Conservation (phyloP, 2,888 invertebrate species). For the Metacarcinus magister region DNA sequence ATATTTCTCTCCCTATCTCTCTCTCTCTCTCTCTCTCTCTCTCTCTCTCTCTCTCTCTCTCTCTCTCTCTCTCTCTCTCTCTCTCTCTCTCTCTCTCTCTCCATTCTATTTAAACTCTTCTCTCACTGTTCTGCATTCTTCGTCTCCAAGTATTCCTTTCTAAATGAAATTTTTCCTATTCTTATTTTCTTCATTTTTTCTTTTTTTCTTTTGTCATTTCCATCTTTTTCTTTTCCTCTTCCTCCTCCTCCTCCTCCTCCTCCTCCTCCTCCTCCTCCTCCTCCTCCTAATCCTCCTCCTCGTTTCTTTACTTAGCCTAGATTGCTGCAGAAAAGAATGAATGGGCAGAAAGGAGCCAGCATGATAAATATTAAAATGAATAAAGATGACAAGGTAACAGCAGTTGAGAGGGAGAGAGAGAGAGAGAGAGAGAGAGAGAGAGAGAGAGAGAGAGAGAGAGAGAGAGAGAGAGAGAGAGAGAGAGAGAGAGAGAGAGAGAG, state of each 20-base stretch:
- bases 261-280: background rate
- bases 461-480: too few species aligned
- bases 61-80: slow-evolving; percentile 17
- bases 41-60: slow-evolving; percentile 26
- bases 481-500: too few species aligned
- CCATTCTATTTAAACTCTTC: background rate
- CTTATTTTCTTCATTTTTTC: background rate
- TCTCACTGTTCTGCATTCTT: background rate
- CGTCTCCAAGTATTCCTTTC: background rate
- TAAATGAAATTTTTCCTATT: background rate
- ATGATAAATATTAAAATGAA: background rate
- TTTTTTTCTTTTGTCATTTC: background rate
- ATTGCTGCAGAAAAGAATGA: background rate
- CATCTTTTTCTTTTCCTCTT: background rate
- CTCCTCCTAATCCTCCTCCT: too few species aligned
- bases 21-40: background rate
- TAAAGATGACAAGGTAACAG: background rate
- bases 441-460: too few species aligned
- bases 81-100: background rate
- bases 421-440: too few species aligned
- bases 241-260: background rate
- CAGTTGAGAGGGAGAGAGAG: background rate
- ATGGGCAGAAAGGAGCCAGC: background rate
- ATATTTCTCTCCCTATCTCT: background rate
- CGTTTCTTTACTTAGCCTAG: background rate